A percentile compares a stretch with the other conserved stretches of the same genome.
phyloP scores from a whole-genome alignment of 2,888 invertebrate genomes.

The Cryptus armator region DNA sequence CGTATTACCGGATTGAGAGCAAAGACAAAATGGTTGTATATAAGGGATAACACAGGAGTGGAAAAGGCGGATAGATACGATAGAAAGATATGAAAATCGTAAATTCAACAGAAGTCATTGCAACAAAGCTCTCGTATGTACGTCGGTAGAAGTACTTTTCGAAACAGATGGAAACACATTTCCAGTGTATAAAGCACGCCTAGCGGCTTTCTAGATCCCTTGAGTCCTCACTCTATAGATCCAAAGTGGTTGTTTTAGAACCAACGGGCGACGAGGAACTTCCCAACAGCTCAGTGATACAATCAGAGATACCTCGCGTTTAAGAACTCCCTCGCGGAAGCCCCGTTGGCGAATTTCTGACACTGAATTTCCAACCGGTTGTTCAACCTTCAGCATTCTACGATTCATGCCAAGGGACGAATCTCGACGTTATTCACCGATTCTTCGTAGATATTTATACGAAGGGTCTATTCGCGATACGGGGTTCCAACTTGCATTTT shows the following conservation, averaged over 20 bases:
- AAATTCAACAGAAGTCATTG: background rate
- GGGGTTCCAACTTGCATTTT: background rate
- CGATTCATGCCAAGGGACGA: background rate
- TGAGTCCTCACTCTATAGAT: too few relatives aligned
- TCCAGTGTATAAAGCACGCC: background rate
- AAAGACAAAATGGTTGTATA: background rate
- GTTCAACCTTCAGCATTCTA: background rate
- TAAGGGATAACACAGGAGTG: background rate
- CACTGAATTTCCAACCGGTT: background rate
- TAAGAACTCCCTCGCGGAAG: background rate
- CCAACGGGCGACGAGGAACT: background rate
- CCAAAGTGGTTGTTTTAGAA: too few relatives aligned
- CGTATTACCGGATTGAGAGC: background rate
- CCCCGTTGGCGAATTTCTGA: background rate
- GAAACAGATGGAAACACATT: background rate
- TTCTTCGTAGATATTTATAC: background rate
- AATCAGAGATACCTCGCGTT: background rate
- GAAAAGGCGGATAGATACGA: too few relatives aligned
- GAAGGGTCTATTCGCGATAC: background rate
- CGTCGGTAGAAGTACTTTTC: too few relatives aligned
- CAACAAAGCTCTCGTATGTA: background rate
- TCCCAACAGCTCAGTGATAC: background rate
- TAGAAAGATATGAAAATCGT: background rate
- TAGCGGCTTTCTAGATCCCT: slow-evolving; percentile 3
- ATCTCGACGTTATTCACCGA: background rate